A percentile compares a stretch with the other conserved stretches of the same genome.
Conservation (phyloP, 2,797 vertebrate genomes). For the Rachycentron canadum region DNA sequence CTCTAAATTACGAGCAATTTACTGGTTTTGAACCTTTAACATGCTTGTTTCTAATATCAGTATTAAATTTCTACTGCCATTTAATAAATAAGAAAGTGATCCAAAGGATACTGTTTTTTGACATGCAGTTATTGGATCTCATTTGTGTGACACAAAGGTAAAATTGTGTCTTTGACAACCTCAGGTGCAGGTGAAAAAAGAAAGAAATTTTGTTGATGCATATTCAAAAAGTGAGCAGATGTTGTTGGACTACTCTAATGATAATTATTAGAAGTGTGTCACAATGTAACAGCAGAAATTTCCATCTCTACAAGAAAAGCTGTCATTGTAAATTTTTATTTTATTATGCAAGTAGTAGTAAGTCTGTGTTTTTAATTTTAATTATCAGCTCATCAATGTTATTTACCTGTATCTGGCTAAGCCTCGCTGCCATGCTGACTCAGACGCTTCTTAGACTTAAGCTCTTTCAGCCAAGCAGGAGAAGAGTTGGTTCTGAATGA, state of each 20-base stretch:
- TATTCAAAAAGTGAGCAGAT: neutral
- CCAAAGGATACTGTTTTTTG: neutral
- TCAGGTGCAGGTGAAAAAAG: neutral
- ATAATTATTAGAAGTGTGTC: neutral
- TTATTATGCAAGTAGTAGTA: neutral
- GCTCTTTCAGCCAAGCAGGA: slow-evolving; percentile 92
- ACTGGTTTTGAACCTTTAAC: neutral
- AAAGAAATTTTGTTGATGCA: too few species aligned
- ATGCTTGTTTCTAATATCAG: neutral
- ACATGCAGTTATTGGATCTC: neutral
- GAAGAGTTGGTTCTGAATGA: slow-evolving; percentile 81
- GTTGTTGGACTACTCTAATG: neutral
- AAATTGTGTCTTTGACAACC: neutral
- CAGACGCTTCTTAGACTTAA: slow-evolving; percentile 92
- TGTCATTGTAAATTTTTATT: neutral
- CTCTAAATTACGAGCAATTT: neutral
- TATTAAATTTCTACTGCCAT: neutral
- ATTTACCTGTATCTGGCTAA: slow-evolving; percentile 73
- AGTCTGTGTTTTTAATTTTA: neutral
- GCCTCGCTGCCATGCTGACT: slow-evolving; percentile 88
- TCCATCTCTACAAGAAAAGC: neutral
- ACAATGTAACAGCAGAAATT: neutral
- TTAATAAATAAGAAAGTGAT: neutral
- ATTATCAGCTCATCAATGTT: neutral
- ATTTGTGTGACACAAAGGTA: neutral